Evolutionary conservation across 2,888 invertebrate genomes (phyloP).

Genomic region (Lochmaea capreae): DNA sequence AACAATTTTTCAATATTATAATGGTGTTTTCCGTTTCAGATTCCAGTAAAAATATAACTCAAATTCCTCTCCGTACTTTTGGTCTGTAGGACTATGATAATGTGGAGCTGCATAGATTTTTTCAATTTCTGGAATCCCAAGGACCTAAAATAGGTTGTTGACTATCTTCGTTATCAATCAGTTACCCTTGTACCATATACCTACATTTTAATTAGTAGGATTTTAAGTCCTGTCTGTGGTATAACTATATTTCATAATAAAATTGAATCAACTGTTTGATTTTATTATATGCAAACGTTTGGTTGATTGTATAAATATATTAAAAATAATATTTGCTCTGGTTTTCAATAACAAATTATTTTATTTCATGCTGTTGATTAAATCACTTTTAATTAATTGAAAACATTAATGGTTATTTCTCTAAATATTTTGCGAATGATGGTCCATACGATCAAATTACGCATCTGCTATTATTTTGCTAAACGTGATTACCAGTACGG

Average conservation of each 20-base stretch:
- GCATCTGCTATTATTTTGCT: not conserved
- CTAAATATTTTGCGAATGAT: not conserved
- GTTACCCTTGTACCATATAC: too few relatives aligned
- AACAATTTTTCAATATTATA: too few relatives aligned
- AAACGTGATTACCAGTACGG: not conserved
- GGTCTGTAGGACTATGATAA: too few relatives aligned
- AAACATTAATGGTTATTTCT: slow-evolving; percentile 7
- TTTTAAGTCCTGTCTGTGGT: too few relatives aligned
- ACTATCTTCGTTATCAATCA: too few relatives aligned
- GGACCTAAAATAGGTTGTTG: too few relatives aligned
- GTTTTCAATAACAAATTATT: slow-evolving; percentile 10
- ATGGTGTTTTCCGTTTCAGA: too few relatives aligned
- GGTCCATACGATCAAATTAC: not conserved
- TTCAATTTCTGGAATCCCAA: too few relatives aligned
- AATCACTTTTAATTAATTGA: slow-evolving; percentile 8
- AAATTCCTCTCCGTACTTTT: too few relatives aligned
- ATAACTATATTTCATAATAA: not conserved
- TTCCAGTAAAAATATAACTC: too few relatives aligned
- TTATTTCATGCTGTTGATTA: not conserved
- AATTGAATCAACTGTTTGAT: not conserved
- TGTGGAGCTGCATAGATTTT: too few relatives aligned
- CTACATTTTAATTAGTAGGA: too few relatives aligned
- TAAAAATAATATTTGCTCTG: not conserved
- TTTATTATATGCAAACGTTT: not conserved
- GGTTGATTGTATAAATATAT: not conserved